A percentile compares a stretch with the other conserved stretches of the same genome.
Conservation (phyloP, 1,140 invertebrate genomes). For the Panagrolaimus sp. region DNA sequence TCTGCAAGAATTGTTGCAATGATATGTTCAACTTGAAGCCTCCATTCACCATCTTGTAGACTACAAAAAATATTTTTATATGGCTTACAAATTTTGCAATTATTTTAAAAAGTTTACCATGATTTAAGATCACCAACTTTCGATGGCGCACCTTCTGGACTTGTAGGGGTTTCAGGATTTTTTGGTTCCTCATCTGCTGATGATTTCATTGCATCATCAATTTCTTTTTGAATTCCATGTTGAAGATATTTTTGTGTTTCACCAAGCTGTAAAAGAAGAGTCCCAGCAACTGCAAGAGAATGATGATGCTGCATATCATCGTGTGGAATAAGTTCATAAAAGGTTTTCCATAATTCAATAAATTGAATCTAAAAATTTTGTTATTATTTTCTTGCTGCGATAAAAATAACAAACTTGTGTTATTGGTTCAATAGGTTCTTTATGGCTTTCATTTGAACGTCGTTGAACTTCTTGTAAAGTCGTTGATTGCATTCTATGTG, state of each 20-base stretch:
- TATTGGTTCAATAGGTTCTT: background rate
- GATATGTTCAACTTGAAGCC: constrained; percentile 71
- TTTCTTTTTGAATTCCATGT: constrained; percentile 22
- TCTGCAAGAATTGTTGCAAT: constrained; percentile 74
- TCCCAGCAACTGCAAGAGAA: constrained; percentile 69
- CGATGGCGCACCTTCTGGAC: background rate
- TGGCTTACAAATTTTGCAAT: background rate
- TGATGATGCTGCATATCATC: constrained; percentile 71
- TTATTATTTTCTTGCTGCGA: no score
- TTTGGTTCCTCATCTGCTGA: constrained; percentile 22
- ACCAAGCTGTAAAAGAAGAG: constrained; percentile 76
- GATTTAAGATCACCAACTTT: constrained; percentile 25
- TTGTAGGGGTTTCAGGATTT: constrained; percentile 3
- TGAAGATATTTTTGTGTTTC: constrained; percentile 70
- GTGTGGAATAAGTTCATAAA: constrained; percentile 74
- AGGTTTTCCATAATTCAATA: constrained; percentile 76
- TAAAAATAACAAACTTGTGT: constrained; percentile 8
- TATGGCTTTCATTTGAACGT: constrained; percentile 15
- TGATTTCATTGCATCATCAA: constrained; percentile 40
- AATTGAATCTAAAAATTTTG: constrained; percentile 69
- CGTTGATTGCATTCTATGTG: constrained; percentile 29
- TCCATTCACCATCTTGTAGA: constrained; percentile 46
- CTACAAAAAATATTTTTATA: constrained; percentile 33
- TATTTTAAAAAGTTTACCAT: constrained; percentile 13
- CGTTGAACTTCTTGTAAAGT: background rate